phyloP scores from a whole-genome alignment of 2,888 invertebrate genomes.

The Linnaemya tessellans region DNA sequence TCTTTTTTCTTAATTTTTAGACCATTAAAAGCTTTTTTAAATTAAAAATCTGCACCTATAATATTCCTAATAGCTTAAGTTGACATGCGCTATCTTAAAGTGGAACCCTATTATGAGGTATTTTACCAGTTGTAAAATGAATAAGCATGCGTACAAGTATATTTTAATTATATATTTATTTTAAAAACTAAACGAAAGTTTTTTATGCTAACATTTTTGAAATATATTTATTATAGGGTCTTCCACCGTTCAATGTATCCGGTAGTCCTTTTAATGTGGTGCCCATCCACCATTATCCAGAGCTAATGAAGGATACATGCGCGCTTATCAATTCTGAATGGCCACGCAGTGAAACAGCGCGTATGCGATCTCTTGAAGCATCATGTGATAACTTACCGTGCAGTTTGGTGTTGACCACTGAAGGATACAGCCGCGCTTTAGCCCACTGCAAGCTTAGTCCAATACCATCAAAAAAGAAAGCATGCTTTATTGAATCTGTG shows the following conservation, averaged over 20 bases:
- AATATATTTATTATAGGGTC: slow-evolving; percentile 78
- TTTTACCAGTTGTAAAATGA: slow-evolving; percentile 45
- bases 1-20: slow-evolving; percentile 57
- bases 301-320: slow-evolving; percentile 89
- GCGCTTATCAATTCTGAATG: slow-evolving; percentile 93
- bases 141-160: slow-evolving; percentile 1
- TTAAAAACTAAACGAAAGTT: slow-evolving; percentile 8
- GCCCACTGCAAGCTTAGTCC: slow-evolving; percentile 92
- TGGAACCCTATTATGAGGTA: slow-evolving; percentile 83
- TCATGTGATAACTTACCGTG: slow-evolving; percentile 90
- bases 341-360: slow-evolving; percentile 91
- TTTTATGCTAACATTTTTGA: background rate
- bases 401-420: slow-evolving; percentile 87
- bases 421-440: slow-evolving; percentile 85
- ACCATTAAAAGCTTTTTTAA: slow-evolving; percentile 56
- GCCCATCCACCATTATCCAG: slow-evolving; percentile 89
- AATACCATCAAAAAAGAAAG: slow-evolving; percentile 87
- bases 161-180: background rate
- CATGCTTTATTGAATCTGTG: slow-evolving; percentile 92
- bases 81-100: slow-evolving; percentile 82
- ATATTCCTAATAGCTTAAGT: slow-evolving; percentile 68
- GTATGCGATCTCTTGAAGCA: slow-evolving; percentile 89
- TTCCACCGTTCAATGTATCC: slow-evolving; percentile 83
- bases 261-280: slow-evolving; percentile 85
- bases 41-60: slow-evolving; percentile 55